phyloP scores from a whole-genome alignment of 1,140 invertebrate species.

The Hyles euphorbiae region DNA sequence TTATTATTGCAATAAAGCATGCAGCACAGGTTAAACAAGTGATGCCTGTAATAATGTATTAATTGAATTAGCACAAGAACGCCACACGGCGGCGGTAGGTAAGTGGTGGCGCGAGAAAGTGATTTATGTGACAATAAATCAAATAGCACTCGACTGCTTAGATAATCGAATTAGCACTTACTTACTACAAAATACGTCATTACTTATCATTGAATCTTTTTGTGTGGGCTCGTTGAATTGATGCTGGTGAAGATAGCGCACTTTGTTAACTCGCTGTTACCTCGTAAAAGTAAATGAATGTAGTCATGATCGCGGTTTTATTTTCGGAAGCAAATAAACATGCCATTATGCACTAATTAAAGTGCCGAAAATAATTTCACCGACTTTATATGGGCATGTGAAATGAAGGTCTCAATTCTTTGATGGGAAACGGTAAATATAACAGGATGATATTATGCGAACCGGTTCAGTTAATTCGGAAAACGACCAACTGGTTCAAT shows the following conservation, averaged over 20 bases:
- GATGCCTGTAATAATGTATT: background rate
- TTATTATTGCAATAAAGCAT: too few species aligned
- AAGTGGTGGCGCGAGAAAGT: slow-evolving; percentile 19
- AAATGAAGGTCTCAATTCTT: slow-evolving; percentile 5
- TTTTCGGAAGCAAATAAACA: too few species aligned
- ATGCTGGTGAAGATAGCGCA: too few species aligned
- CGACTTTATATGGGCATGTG: too few species aligned
- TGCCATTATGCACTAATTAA: too few species aligned
- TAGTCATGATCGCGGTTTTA: too few species aligned
- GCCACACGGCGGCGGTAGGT: slow-evolving; percentile 8
- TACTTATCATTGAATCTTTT: too few species aligned
- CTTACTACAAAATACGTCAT: background rate
- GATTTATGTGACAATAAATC: slow-evolving; percentile 28
- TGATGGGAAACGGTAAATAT: slow-evolving; percentile 42
- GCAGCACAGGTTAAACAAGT: too few species aligned
- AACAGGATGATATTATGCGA: slow-evolving; percentile 39
- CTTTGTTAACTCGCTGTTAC: too few species aligned
- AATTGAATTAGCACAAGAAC: slow-evolving; percentile 13
- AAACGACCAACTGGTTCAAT: slow-evolving; percentile 23
- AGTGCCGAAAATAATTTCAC: too few species aligned
- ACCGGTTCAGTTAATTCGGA: slow-evolving; percentile 38
- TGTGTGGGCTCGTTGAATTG: too few species aligned
- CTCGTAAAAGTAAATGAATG: too few species aligned
- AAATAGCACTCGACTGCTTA: slow-evolving; percentile 12
- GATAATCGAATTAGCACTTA: slow-evolving; percentile 21